Evolutionary conservation across 1,140 invertebrate genomes (phyloP).

Genomic region (Halotydeus destructor): DNA sequence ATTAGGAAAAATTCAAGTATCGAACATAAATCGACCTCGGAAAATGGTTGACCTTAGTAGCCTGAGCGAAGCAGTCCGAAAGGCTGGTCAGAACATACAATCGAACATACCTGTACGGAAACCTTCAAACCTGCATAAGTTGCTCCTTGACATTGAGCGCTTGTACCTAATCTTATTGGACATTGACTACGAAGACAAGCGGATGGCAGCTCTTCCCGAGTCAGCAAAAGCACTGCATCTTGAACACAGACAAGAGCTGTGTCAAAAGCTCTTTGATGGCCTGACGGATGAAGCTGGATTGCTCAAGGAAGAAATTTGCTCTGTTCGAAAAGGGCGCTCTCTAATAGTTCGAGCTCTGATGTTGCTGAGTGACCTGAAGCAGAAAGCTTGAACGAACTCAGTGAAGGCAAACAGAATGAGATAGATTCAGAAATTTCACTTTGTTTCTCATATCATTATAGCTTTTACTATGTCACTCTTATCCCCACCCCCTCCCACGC

Average conservation of each 20-base stretch:
- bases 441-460: too few species aligned
- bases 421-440: too few species aligned
- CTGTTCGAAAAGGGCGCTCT: constrained; percentile 13
- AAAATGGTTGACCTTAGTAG: constrained; percentile 63
- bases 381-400: too few species aligned
- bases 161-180: constrained; percentile 16
- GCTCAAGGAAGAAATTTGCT: constrained; percentile 10
- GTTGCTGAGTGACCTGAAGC: not conserved
- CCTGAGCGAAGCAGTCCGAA: constrained; percentile 22
- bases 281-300: constrained; percentile 6
- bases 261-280: constrained; percentile 14
- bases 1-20: constrained; percentile 51
- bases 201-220: constrained; percentile 17
- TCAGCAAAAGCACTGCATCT: constrained; percentile 11
- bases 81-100: constrained; percentile 15
- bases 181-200: constrained; percentile 30
- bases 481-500: too few species aligned
- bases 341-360: constrained; percentile 12
- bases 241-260: constrained; percentile 11
- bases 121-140: constrained; percentile 7
- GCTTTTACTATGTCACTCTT: too few species aligned
- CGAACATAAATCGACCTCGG: constrained; percentile 53
- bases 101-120: not conserved
- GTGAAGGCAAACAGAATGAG: too few species aligned
- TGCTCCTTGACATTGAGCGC: constrained; percentile 17